Evolutionary conservation across 2,888 invertebrate genomes (phyloP), one percentile per base, ranked within the genome.

Genomic region (Lycocerus yunnanus): DNA sequence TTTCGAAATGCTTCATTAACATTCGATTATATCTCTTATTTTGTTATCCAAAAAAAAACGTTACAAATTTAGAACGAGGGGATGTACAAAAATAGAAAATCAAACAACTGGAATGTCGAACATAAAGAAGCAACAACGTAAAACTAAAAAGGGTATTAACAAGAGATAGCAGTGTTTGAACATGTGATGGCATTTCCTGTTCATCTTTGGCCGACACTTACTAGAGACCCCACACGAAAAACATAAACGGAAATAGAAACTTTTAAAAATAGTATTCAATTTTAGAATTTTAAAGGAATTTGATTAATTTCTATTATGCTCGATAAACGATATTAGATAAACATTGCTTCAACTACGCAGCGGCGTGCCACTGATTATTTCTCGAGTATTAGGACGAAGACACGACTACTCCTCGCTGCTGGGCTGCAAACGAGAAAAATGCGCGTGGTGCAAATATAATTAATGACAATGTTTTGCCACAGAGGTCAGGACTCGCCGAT

Each of bases 101-200:
- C 43, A 43, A 43, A 43, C 43, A 43, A 43, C 43, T 43, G 43
- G 43, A 43, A 43, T 43, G n/a, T 43, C 43, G 43, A 43, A 43
- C 43, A 43, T 43, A 43, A 43, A 43, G 43, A 43, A 43, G 43
- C 43, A 43, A 43, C 61, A 61, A 16, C 61, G 61, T 63, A 63
- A 63, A 63, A n/a, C 61, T 63, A 63, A 63, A 63, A 63, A 43
- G 16, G 61, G 61, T 63, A 18, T 20, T 63, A 18, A 60, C 59
- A 20, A 68, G 68, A 72, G 63, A 72, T 72, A 72, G 72, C 15
- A 68, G 58, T 68, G 58, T 67, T 73, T 72, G 69, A 75, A 77
- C 77, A 75, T 75, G 72, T 77, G 75, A 76, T 75, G 77, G 78
- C 77, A 79, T 79, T 79, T 79, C 78, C 79, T 75, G 79, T 78